These are phyloP conservation scores for Sigmodon hispidus DNA, from an alignment of 2,113 vertebrate genomes.

Conservation along the genomic window DNA sequence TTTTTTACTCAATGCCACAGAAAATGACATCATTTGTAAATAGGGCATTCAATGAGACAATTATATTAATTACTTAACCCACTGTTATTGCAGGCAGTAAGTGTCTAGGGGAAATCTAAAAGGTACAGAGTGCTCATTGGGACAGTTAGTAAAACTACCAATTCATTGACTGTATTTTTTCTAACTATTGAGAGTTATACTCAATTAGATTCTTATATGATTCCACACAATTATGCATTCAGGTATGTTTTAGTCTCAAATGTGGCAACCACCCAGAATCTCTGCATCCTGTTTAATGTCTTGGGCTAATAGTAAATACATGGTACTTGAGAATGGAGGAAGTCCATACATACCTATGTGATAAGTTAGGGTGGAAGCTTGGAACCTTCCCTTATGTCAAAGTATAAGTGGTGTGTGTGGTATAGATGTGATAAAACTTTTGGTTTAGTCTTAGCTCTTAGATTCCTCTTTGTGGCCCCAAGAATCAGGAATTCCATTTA, in stretches of 20 bases:
- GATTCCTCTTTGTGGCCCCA: neutral
- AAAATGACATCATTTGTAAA: neutral
- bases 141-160: neutral
- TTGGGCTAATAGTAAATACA: neutral
- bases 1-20: neutral
- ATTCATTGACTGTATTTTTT: neutral
- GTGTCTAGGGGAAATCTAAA: neutral
- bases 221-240: neutral
- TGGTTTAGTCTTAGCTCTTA: neutral
- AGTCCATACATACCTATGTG: neutral
- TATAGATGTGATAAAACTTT: neutral
- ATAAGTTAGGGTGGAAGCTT: conserved; percentile 1
- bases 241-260: neutral
- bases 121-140: neutral
- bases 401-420: neutral
- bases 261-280: neutral
- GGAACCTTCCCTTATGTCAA: neutral
- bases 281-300: conserved; percentile 4
- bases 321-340: neutral
- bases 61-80: neutral
- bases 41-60: neutral
- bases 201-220: neutral
- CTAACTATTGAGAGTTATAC: neutral
- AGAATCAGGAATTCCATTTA: neutral
- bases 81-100: neutral